Conservation (phyloP, 2,113 vertebrate species). For the Aptenodytes forsteri region DNA sequence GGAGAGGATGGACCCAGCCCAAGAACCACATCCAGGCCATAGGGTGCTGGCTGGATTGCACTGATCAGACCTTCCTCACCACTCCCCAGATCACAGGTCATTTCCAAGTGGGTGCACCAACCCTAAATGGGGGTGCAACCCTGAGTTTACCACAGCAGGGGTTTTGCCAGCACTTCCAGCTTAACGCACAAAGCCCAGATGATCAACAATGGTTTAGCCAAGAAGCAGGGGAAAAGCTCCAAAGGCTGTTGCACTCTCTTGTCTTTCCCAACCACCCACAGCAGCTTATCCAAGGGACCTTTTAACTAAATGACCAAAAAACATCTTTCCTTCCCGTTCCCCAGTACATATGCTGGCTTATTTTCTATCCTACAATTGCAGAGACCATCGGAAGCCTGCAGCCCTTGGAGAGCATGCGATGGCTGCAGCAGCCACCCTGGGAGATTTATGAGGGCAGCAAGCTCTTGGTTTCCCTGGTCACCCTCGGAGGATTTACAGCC, state of each 20-base stretch:
- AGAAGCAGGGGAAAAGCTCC: neutral
- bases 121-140: neutral
- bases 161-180: neutral
- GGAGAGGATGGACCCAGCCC: neutral
- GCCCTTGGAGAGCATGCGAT: neutral
- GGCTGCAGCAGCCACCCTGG: neutral
- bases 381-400: neutral
- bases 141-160: neutral
- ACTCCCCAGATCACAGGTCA: neutral
- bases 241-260: neutral
- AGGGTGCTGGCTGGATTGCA: neutral
- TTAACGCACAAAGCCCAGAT: neutral
- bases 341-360: neutral
- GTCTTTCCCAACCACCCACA: neutral
- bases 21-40: neutral
- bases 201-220: neutral
- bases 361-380: neutral
- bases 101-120: neutral
- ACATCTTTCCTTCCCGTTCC: neutral
- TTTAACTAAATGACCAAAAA: neutral
- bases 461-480: conserved; percentile 48
- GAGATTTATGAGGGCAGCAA: conserved; percentile 33
- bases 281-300: neutral
- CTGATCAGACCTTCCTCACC: neutral
- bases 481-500: conserved; percentile 24